Conservation (phyloP, 1,140 invertebrate species). For the Coenobita brevimanus region DNA sequence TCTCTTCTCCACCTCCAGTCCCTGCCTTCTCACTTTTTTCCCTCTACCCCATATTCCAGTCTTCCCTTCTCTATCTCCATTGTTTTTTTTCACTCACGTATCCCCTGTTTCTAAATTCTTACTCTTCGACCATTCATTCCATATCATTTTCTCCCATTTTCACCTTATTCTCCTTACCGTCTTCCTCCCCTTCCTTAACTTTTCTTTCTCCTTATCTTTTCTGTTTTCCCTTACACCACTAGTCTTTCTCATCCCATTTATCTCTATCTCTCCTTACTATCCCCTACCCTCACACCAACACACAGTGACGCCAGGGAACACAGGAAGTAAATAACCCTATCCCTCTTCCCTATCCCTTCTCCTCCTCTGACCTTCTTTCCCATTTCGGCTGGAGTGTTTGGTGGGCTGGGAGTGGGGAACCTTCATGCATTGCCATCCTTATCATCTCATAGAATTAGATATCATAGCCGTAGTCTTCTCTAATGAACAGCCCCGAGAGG, state of each 20-base stretch:
- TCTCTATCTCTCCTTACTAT: neutral
- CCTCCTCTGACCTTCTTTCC: neutral
- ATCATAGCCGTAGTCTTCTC: too few species aligned
- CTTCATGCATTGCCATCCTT: too few species aligned
- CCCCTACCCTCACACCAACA: too few species aligned
- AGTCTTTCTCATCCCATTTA: neutral
- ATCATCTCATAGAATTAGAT: too few species aligned
- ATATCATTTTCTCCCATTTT: neutral
- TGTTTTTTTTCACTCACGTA: neutral
- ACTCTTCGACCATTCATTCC: neutral
- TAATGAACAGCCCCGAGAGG: too few species aligned
- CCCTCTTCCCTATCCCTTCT: too few species aligned
- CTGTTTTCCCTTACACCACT: neutral
- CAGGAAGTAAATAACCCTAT: too few species aligned
- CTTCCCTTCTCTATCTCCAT: neutral
- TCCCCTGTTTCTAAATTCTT: neutral
- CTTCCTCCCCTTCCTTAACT: neutral
- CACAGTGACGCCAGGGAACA: too few species aligned
- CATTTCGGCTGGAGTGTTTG: neutral
- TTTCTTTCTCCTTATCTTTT: neutral
- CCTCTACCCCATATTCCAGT: too few species aligned
- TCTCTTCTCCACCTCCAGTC: too few species aligned
- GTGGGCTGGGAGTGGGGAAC: neutral
- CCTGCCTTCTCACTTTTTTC: too few species aligned
- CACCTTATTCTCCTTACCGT: neutral